Percentiles rank a stretch among this genome's conserved stretches.
Conservation (phyloP, 37 sponge, comb jelly and placozoan genomes). For the Petrosia ficiformis region DNA sequence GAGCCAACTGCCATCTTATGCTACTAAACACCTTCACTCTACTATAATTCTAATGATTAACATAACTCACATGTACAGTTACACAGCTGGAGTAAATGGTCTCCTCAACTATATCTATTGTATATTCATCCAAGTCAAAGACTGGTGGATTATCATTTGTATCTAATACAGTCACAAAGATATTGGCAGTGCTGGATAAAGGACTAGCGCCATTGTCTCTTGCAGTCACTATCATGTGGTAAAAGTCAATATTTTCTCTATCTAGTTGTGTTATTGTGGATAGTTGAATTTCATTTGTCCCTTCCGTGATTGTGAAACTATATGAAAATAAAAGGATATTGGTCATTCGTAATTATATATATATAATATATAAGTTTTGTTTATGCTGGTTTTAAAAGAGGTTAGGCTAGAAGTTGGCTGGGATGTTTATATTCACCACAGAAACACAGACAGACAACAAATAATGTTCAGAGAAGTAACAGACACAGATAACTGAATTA, state of each 20-base stretch:
- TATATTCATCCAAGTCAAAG: background rate
- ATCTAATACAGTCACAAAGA: constrained; percentile 20
- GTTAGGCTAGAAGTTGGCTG: too few relatives aligned
- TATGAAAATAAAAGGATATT: background rate
- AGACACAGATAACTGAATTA: background rate
- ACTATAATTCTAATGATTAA: too few relatives aligned
- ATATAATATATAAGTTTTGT: too few relatives aligned
- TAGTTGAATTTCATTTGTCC: background rate
- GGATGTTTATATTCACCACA: too few relatives aligned
- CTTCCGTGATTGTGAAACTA: background rate
- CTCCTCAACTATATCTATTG: constrained; percentile 7
- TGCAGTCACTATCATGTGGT: constrained; percentile 27
- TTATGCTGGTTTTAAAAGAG: too few relatives aligned
- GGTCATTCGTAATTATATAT: background rate
- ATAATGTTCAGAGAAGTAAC: background rate
- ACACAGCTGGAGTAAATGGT: constrained; percentile 1
- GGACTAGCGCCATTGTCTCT: constrained; percentile 9
- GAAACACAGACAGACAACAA: too few relatives aligned
- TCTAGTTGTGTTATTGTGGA: constrained; percentile 8
- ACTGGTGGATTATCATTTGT: constrained; percentile 28
- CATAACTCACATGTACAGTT: constrained; percentile 12
- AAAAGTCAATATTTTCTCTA: constrained; percentile 10
- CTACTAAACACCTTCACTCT: too few relatives aligned
- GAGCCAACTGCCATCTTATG: background rate
- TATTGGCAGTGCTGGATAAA: background rate